phyloP scores from a whole-genome alignment of 1,140 invertebrate genomes.

The Euschistus heros region DNA sequence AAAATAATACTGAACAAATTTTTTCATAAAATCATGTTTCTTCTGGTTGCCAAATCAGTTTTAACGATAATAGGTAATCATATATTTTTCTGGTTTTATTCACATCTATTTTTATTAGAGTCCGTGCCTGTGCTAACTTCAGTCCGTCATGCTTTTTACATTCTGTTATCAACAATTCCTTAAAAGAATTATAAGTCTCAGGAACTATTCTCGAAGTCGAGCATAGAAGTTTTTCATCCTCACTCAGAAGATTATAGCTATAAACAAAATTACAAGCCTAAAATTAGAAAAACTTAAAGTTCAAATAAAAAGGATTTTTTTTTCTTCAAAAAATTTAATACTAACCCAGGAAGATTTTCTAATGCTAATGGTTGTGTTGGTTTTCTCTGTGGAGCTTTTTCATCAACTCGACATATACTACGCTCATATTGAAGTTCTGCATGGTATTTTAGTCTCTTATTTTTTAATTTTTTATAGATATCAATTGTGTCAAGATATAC shows the following conservation, averaged over 20 bases:
- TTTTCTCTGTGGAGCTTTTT: slow-evolving; percentile 28
- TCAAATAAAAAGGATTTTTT: background rate
- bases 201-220: slow-evolving; percentile 62
- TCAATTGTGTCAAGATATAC: slow-evolving; percentile 50
- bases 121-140: slow-evolving; percentile 64
- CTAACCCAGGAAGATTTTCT: slow-evolving; percentile 57
- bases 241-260: slow-evolving; percentile 51
- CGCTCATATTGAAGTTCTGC: slow-evolving; percentile 35
- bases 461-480: slow-evolving; percentile 53
- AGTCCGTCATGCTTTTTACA: slow-evolving; percentile 59
- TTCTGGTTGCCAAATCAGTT: slow-evolving; percentile 28
- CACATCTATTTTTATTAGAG: slow-evolving; percentile 81
- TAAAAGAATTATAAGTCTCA: slow-evolving; percentile 64
- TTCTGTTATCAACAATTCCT: slow-evolving; percentile 58
- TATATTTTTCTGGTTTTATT: slow-evolving; percentile 86
- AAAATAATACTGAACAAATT: too few species aligned
- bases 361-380: slow-evolving; percentile 60
- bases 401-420: background rate
- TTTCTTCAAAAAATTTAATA: background rate
- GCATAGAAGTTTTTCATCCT: slow-evolving; percentile 64
- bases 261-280: background rate
- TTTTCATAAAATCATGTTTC: too few species aligned
- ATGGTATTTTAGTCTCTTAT: slow-evolving; percentile 46
- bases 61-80: slow-evolving; percentile 61
- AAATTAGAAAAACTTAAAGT: background rate